These are phyloP conservation scores for Delichon dasypus DNA, from an alignment of 2,797 vertebrate genomes.

Conservation along the genomic window DNA sequence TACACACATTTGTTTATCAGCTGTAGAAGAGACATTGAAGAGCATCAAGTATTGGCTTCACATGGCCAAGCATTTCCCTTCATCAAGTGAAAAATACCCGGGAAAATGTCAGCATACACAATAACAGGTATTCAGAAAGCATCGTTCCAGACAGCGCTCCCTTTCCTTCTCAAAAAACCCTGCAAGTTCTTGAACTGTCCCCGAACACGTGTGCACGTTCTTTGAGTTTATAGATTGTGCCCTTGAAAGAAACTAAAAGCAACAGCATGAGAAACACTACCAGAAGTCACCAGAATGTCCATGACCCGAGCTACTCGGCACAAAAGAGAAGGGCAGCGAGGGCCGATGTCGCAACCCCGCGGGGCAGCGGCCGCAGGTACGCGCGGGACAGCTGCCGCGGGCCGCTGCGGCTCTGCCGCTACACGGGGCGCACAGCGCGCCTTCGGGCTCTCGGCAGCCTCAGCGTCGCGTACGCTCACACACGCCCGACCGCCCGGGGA, in stretches of 20 bases:
- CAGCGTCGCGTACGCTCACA: fast-evolving
- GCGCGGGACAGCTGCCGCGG: fast-evolving
- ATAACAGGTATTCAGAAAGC: background rate
- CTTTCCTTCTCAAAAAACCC: background rate
- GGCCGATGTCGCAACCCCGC: background rate
- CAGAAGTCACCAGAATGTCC: background rate
- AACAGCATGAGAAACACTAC: fast-evolving
- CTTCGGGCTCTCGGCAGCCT: fast-evolving
- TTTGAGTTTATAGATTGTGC: fast-evolving
- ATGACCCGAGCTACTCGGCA: fast-evolving
- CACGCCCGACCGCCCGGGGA: background rate
- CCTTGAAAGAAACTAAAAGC: background rate
- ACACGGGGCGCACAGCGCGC: fast-evolving
- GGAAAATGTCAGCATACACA: background rate
- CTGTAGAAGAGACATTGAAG: background rate
- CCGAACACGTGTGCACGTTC: fast-evolving
- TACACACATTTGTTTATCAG: background rate
- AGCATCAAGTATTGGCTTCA: background rate
- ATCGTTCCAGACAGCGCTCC: background rate
- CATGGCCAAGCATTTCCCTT: background rate
- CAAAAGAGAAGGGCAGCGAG: background rate
- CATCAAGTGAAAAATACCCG: background rate
- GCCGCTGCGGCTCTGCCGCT: fast-evolving
- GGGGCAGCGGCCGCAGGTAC: fast-evolving
- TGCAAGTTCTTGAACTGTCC: background rate